These are phyloP conservation scores for Cephus runcator DNA, from an alignment of 2,888 invertebrate species.

Conservation along the genomic window DNA sequence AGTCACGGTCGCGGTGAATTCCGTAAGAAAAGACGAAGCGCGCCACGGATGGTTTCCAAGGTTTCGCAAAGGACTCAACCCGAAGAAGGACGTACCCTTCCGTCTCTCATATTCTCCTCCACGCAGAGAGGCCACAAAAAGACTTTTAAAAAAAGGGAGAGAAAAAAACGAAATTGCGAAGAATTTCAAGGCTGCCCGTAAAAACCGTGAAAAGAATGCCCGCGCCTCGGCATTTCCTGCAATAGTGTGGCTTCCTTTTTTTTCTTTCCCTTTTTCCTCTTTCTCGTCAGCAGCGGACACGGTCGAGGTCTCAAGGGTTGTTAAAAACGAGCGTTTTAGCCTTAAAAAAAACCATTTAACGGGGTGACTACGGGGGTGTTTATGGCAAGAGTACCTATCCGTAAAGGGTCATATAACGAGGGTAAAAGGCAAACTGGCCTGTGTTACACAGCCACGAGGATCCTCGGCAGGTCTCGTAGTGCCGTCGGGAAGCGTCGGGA, in stretches of 20 bases:
- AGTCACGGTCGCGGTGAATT: slow-evolving; percentile 1
- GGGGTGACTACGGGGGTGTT: slow-evolving; percentile 48
- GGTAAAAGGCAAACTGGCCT: slow-evolving; percentile 36
- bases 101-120: slow-evolving; percentile 9
- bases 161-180: slow-evolving; percentile 45
- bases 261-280: slow-evolving; percentile 23
- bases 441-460: slow-evolving; percentile 13
- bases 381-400: slow-evolving; percentile 16
- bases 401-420: slow-evolving; percentile 36
- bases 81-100: slow-evolving; percentile 17
- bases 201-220: slow-evolving; percentile 47
- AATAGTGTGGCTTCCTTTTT: slow-evolving; percentile 59
- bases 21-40: neutral
- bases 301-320: slow-evolving; percentile 58
- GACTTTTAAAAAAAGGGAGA: slow-evolving; percentile 11
- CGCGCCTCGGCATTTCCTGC: slow-evolving; percentile 55
- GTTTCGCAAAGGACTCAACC: slow-evolving; percentile 36
- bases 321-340: slow-evolving; percentile 48
- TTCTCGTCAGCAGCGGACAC: slow-evolving; percentile 18
- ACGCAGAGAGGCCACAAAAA: slow-evolving; percentile 31
- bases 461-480: neutral
- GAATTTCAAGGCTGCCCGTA: slow-evolving; percentile 57
- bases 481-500: slow-evolving; percentile 23
- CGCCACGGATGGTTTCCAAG: slow-evolving; percentile 30
- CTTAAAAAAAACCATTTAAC: slow-evolving; percentile 55